A percentile compares a stretch with the other conserved stretches of the same genome.
phyloP scores from a whole-genome alignment of 2,113 vertebrate genomes.

The Barbus barbus region DNA sequence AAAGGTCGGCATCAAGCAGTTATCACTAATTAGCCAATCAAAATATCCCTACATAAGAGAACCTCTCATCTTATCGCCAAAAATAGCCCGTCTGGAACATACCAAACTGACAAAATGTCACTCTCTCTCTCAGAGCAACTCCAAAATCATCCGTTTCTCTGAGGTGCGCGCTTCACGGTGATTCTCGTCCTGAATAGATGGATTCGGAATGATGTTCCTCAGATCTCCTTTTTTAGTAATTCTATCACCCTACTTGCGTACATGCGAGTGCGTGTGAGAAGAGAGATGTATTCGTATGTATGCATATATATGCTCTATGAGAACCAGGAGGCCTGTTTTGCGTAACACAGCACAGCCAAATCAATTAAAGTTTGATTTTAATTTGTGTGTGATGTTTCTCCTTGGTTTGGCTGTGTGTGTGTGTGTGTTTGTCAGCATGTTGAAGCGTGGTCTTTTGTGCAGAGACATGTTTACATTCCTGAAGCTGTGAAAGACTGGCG shows the following conservation, averaged over 20 bases:
- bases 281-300: not conserved
- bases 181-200: not conserved
- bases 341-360: conserved; percentile 4
- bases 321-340: conserved; percentile 8
- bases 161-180: not conserved
- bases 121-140: conserved; percentile 37
- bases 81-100: conserved; percentile 52
- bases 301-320: not conserved
- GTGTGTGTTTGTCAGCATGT: conserved; percentile 23
- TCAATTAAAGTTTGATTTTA: conserved; percentile 8
- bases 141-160: not conserved
- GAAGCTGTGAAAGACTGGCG: conserved; percentile 6
- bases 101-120: conserved; percentile 33
- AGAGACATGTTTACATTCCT: conserved; percentile 46
- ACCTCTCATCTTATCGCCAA: conserved; percentile 54
- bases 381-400: not conserved
- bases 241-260: not conserved
- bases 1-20: conserved; percentile 55
- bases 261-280: not conserved
- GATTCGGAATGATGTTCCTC: conserved; percentile 9
- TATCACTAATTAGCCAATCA: conserved; percentile 61
- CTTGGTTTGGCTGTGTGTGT: not conserved
- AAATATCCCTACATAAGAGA: conserved; percentile 62
- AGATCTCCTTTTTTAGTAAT: conserved; percentile 22
- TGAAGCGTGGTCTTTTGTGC: conserved; percentile 29